Base-by-base conservation (phyloP, 2,888 invertebrate genomes). In the Caenorhabditis imperialis region DNA sequence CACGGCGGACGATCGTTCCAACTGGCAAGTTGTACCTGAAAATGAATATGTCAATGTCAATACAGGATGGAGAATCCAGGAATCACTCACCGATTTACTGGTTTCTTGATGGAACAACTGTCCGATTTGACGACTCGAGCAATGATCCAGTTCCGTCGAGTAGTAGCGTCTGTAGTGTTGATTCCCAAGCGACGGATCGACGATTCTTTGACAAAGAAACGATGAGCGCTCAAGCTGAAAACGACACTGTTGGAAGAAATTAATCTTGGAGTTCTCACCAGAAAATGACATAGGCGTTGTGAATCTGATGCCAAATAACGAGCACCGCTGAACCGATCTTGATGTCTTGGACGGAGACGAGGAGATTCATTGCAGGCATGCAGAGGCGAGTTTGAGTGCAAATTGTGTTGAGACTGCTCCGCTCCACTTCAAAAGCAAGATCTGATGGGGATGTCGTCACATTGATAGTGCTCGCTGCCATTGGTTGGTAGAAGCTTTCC, bases 171-270 rank as follows among this genome's bases (percentile, higher is more conserved):
- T 48, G 47, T n/a, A 53, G 48, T 51, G 48, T 79, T 54, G 57
- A 62, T 67, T 30, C 84, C 83, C 33, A 86, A 42, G 5, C 77
- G 72, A 8, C 79, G 78, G 10, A 86, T 76, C 18, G 84, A 80
- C 7, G 83, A 77, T 58, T 86, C 84, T 47, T 86, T 86, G 23
- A 86, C 84, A 61, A 86, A 86, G 50, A 85, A 83, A 8, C 80
- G 76, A 20, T 72, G 69, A 8, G 75, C 55, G 40, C 79, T 80
- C 22, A 79, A 73, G 35, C 84, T 84, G 69, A 23, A 83, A 72
- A 18, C 14, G 10, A 42, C 33, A n/a, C n/a, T n/a, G n/a, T 35
- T 14, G 12, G 20, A 18, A 16, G 1, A 38, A 14, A 47, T 18
- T 22, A 33, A 16, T 30, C 10, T 42, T 23, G 18, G 3, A 10